Conservation (phyloP, 23 tunicate species). For the Botrylloides violaceus region DNA sequence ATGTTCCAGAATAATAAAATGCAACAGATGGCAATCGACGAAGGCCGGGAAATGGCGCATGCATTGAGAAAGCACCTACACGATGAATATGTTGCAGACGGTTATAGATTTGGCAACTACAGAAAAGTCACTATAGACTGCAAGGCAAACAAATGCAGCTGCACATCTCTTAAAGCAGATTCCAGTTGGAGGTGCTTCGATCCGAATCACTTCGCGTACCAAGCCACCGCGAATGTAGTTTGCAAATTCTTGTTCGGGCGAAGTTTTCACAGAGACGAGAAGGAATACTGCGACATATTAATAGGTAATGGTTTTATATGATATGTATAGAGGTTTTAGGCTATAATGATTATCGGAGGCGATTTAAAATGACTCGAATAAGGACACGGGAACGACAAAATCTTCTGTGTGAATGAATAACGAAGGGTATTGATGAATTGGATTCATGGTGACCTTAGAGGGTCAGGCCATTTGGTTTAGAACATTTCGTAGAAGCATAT, state of each 20-base stretch:
- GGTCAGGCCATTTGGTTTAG: too few species aligned
- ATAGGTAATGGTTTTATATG: neutral
- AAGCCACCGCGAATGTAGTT: slow-evolving; percentile 14
- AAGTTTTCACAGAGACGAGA: neutral
- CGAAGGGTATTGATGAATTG: too few species aligned
- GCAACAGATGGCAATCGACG: neutral
- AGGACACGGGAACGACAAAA: too few species aligned
- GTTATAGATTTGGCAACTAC: neutral
- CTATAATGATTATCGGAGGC: too few species aligned
- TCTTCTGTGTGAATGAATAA: too few species aligned
- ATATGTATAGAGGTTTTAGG: too few species aligned
- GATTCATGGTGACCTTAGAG: too few species aligned
- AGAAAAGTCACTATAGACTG: neutral
- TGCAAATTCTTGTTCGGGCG: slow-evolving; percentile 14
- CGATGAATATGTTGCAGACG: neutral
- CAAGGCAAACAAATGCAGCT: neutral
- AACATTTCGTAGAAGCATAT: too few species aligned
- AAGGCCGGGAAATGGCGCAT: neutral
- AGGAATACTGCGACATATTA: neutral
- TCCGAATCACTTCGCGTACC: neutral
- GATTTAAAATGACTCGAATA: too few species aligned
- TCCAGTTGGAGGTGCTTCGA: neutral
- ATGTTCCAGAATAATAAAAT: neutral
- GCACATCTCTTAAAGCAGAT: neutral
- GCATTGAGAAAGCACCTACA: neutral